These are phyloP conservation scores for Tauraco erythrolophus DNA, from an alignment of 2,113 vertebrate genomes.

Conservation along the genomic window DNA sequence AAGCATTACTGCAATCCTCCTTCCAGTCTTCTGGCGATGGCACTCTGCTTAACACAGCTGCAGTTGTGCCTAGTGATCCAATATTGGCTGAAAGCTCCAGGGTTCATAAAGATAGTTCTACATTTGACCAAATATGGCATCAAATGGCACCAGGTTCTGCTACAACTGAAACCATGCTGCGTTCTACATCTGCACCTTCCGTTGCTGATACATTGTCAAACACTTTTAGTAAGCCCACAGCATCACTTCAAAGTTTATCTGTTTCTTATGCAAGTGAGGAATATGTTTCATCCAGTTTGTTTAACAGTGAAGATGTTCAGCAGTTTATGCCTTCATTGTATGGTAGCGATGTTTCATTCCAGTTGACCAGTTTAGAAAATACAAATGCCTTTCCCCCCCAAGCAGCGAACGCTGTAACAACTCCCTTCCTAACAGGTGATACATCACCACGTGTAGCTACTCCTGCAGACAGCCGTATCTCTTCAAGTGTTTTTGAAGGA, in stretches of 20 bases:
- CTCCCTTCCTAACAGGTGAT: conserved; percentile 62
- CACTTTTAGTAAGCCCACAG: conserved; percentile 58
- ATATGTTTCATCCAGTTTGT: conserved; percentile 62
- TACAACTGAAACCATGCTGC: conserved; percentile 62
- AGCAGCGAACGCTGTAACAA: conserved; percentile 35
- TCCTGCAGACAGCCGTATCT: conserved; percentile 10
- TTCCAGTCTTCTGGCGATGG: conserved; percentile 72
- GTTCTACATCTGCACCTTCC: conserved; percentile 55
- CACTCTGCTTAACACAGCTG: conserved; percentile 65
- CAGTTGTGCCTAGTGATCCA: conserved; percentile 62
- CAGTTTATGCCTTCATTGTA: conserved; percentile 61
- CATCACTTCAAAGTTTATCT: conserved; percentile 67
- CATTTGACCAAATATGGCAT: conserved; percentile 68
- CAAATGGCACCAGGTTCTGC: conserved; percentile 65
- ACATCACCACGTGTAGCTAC: conserved; percentile 33
- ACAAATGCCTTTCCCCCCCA: conserved; percentile 31
- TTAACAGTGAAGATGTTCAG: conserved; percentile 67
- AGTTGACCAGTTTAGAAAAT: conserved; percentile 65
- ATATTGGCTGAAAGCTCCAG: conserved; percentile 70
- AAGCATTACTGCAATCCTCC: conserved; percentile 73
- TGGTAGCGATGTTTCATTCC: conserved; percentile 56
- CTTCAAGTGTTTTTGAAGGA: conserved; percentile 58
- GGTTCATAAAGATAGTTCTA: conserved; percentile 71
- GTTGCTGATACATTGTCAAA: conserved; percentile 33
- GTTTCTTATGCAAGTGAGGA: conserved; percentile 67